Conservation (phyloP, 2,113 vertebrate species). For the Irena cyanogastra region DNA sequence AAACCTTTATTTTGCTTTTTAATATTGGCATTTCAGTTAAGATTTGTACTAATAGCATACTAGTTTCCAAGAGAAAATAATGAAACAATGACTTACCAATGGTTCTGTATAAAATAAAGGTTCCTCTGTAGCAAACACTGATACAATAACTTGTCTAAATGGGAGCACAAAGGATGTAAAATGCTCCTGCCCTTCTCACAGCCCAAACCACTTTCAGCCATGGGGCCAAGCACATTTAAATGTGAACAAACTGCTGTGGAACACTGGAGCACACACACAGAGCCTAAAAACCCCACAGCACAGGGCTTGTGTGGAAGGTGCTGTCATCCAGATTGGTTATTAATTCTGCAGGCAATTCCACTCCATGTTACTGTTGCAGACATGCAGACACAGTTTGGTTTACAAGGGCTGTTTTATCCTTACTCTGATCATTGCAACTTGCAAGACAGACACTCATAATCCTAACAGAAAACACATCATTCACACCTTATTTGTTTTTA, state of each 20-base stretch:
- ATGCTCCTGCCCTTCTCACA: not conserved
- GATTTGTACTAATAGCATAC: not conserved
- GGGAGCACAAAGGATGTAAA: not conserved
- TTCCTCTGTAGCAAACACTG: not conserved
- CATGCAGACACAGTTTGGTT: not conserved
- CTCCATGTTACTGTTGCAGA: not conserved
- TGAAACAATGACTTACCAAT: not conserved
- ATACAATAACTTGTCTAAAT: not conserved
- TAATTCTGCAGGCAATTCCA: not conserved
- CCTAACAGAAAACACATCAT: not conserved
- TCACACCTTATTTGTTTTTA: not conserved
- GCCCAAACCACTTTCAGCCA: not conserved
- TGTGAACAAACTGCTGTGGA: not conserved
- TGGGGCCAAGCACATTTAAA: not conserved
- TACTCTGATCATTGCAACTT: not conserved
- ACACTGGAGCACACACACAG: not conserved
- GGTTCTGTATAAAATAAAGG: not conserved
- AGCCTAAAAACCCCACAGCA: not conserved
- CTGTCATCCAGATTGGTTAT: rapidly evolving
- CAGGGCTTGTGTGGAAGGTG: not conserved
- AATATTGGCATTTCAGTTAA: not conserved
- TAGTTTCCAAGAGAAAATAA: not conserved
- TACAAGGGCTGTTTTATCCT: not conserved
- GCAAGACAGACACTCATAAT: not conserved
- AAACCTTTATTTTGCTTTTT: not conserved